Percentiles rank a stretch among this genome's conserved stretches.
phyloP scores from a whole-genome alignment of 1,140 invertebrate genomes.

The Diploscapter pachys region DNA sequence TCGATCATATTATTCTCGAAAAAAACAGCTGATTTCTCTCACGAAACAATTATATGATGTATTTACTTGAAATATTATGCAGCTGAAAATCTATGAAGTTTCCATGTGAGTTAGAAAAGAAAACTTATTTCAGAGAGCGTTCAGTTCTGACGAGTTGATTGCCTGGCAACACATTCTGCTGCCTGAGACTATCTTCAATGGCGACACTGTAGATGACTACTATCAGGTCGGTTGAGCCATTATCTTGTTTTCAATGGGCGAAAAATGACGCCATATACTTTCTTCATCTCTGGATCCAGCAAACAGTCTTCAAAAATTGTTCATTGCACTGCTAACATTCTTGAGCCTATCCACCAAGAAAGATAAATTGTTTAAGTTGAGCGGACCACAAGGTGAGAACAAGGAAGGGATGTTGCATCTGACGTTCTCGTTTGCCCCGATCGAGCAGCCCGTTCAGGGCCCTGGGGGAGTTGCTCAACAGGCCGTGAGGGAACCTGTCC shows the following conservation, averaged over 20 bases:
- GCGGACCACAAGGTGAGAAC: slow-evolving; percentile 74
- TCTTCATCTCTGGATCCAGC: too few species aligned
- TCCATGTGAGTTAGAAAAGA: background rate
- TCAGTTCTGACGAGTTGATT: slow-evolving; percentile 89
- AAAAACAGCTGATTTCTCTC: too few species aligned
- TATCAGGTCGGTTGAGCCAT: slow-evolving; percentile 64
- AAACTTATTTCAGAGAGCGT: slow-evolving; percentile 69
- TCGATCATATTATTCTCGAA: too few species aligned
- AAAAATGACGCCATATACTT: too few species aligned
- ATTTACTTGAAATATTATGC: too few species aligned
- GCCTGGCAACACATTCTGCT: slow-evolving; percentile 82
- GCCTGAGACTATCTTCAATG: slow-evolving; percentile 75
- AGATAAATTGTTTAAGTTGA: background rate
- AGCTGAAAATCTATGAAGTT: background rate
- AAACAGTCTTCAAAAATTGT: too few species aligned
- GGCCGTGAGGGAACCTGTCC: slow-evolving; percentile 9
- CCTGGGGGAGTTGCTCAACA: slow-evolving; percentile 10
- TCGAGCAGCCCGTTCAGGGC: slow-evolving; percentile 20
- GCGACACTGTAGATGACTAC: slow-evolving; percentile 89
- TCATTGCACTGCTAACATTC: too few species aligned
- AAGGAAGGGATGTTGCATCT: slow-evolving; percentile 77
- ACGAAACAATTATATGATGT: too few species aligned
- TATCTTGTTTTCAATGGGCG: slow-evolving; percentile 59
- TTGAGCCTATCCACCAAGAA: too few species aligned
- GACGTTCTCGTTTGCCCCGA: slow-evolving; percentile 62